Evolutionary conservation across 1,140 invertebrate species (phyloP).

Genomic region (Lepidurus packardi): DNA sequence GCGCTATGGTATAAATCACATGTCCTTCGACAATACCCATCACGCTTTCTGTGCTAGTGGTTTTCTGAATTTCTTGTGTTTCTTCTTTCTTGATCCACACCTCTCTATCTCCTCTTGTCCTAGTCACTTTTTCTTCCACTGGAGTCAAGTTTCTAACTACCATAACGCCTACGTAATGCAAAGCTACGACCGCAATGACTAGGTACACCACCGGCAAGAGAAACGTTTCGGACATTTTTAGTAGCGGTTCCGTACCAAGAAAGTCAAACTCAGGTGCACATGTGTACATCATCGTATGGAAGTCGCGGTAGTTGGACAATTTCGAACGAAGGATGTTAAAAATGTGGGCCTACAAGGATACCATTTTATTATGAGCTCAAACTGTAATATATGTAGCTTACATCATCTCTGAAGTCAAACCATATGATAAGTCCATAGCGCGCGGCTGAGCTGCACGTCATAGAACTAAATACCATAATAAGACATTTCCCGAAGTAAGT

Average conservation of each 20-base stretch:
- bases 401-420: conserved; percentile 54
- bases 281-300: conserved; percentile 76
- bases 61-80: conserved; percentile 25
- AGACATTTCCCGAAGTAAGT: conserved; percentile 38
- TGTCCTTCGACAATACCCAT: conserved; percentile 48
- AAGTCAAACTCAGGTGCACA: conserved; percentile 79
- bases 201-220: conserved; percentile 54
- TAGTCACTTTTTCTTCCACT: conserved; percentile 34
- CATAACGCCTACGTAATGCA: conserved; percentile 24
- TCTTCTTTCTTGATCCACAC: conserved; percentile 26
- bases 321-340: conserved; percentile 70
- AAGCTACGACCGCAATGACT: conserved; percentile 42
- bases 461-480: conserved; percentile 42
- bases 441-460: conserved; percentile 47
- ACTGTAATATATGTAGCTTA: conserved; percentile 42
- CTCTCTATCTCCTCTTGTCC: conserved; percentile 34
- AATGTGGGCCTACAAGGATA: conserved; percentile 58
- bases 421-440: conserved; percentile 43
- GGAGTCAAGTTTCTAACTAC: neutral
- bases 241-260: conserved; percentile 53
- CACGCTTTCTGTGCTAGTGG: neutral
- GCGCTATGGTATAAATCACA: conserved; percentile 64
- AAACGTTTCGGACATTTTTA: conserved; percentile 50
- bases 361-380: conserved; percentile 23
- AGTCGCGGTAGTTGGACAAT: conserved; percentile 65